Percentiles rank a stretch among this genome's conserved stretches.
These are phyloP conservation scores for Sphaerophoria rueppellii DNA, from an alignment of 2,888 invertebrate species.

Conservation along the genomic window DNA sequence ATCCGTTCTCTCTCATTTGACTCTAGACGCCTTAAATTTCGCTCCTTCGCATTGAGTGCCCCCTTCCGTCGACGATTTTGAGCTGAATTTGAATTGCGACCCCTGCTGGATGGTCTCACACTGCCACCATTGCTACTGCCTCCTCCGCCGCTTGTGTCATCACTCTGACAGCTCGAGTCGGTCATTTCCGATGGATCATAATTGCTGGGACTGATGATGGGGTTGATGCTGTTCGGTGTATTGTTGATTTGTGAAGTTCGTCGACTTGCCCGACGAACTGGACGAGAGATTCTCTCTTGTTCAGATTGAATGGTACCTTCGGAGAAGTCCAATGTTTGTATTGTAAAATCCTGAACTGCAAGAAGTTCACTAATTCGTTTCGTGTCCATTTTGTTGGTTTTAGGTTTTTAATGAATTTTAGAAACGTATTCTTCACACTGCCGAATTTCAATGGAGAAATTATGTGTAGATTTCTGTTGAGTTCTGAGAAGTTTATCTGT, in stretches of 20 bases:
- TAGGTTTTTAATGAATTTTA: not conserved
- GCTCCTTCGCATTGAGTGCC: slow-evolving; percentile 91
- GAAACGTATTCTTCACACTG: not conserved
- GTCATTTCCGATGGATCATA: slow-evolving; percentile 81
- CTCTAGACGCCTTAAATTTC: slow-evolving; percentile 92
- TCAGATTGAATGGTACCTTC: slow-evolving; percentile 77
- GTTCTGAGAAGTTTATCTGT: no score
- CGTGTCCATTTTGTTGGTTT: slow-evolving; percentile 58
- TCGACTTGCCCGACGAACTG: slow-evolving; percentile 79
- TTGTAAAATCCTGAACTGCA: slow-evolving; percentile 67
- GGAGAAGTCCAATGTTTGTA: slow-evolving; percentile 75
- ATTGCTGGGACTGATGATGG: slow-evolving; percentile 77
- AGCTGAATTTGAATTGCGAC: slow-evolving; percentile 77
- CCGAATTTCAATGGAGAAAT: no score
- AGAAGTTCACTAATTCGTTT: slow-evolving; percentile 72
- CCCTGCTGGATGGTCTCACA: slow-evolving; percentile 78
- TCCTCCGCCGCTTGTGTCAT: slow-evolving; percentile 82
- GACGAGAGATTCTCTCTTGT: slow-evolving; percentile 78
- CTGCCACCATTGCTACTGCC: slow-evolving; percentile 81
- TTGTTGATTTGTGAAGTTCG: slow-evolving; percentile 80
- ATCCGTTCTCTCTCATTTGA: slow-evolving; percentile 95
- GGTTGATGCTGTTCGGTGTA: slow-evolving; percentile 76
- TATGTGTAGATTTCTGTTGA: no score
- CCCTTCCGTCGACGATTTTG: slow-evolving; percentile 87
- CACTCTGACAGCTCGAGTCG: slow-evolving; percentile 82